Percentiles rank a stretch among this genome's conserved stretches.
phyloP scores from a whole-genome alignment of 2,113 vertebrate species.

The Mormoops blainvillei region DNA sequence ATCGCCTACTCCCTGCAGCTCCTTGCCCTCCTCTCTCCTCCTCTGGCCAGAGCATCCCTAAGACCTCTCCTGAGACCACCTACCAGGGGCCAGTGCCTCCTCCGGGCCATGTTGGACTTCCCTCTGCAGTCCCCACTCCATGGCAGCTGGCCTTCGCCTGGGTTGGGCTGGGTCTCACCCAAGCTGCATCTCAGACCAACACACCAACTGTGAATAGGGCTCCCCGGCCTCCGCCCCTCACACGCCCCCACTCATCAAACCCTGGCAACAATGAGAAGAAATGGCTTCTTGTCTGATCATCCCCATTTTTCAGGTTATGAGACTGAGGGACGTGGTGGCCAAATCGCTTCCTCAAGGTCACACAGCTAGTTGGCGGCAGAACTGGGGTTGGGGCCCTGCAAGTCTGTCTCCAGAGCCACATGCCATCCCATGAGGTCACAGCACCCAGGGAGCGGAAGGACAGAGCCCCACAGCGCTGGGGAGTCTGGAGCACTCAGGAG shows the following conservation, averaged over 20 bases:
- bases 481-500: neutral
- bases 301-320: neutral
- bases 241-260: rapidly evolving
- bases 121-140: neutral
- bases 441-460: neutral
- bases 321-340: neutral
- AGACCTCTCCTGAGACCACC: neutral
- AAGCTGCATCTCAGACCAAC: neutral
- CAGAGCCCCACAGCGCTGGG: neutral
- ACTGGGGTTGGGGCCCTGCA: neutral
- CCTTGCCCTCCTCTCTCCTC: neutral
- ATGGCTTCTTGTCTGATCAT: rapidly evolving
- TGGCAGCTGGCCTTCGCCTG: rapidly evolving
- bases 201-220: rapidly evolving
- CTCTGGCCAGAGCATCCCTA: neutral
- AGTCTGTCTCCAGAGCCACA: neutral
- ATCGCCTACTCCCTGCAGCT: too few relatives aligned
- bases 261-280: neutral
- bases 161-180: neutral
- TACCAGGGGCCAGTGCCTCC: neutral
- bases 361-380: neutral
- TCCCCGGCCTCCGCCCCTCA: neutral
- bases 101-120: too few relatives aligned
- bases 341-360: neutral
- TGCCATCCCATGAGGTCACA: neutral